A percentile compares a stretch with the other conserved stretches of the same genome.
Evolutionary conservation across 92 coral and sea anemone genomes (phyloP).

Genomic region (Micromussa lordhowensis): DNA sequence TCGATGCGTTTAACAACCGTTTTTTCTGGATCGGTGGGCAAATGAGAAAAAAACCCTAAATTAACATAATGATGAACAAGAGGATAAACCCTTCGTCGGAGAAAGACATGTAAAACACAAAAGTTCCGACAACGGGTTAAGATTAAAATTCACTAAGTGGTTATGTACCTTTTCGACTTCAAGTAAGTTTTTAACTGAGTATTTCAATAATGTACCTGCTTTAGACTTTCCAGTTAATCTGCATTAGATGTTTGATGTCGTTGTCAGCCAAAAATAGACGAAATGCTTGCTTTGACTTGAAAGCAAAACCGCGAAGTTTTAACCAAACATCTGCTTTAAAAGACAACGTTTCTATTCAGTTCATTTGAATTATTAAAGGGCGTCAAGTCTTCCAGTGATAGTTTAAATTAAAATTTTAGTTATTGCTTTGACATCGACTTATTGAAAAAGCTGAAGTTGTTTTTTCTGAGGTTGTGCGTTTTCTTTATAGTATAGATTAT

Average conservation of each 20-base stretch:
- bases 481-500: background rate
- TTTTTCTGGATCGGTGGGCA: no score
- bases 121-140: no score
- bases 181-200: no score
- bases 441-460: background rate
- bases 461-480: background rate
- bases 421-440: background rate
- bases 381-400: background rate
- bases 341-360: background rate
- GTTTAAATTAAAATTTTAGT: background rate
- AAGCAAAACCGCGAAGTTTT: background rate
- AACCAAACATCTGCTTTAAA: background rate
- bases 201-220: no score
- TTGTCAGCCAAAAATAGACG: background rate
- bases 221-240: no score
- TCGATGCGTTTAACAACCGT: no score
- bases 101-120: no score
- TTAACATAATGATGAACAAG: no score
- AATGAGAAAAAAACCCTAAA: no score
- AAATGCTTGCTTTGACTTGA: background rate
- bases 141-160: no score
- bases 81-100: no score
- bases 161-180: no score
- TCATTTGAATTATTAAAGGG: background rate
- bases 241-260: background rate